Evolutionary conservation across 92 coral and sea anemone genomes (phyloP), one percentile per base, ranked within the genome.

Genomic region (Siderastrea siderea): DNA sequence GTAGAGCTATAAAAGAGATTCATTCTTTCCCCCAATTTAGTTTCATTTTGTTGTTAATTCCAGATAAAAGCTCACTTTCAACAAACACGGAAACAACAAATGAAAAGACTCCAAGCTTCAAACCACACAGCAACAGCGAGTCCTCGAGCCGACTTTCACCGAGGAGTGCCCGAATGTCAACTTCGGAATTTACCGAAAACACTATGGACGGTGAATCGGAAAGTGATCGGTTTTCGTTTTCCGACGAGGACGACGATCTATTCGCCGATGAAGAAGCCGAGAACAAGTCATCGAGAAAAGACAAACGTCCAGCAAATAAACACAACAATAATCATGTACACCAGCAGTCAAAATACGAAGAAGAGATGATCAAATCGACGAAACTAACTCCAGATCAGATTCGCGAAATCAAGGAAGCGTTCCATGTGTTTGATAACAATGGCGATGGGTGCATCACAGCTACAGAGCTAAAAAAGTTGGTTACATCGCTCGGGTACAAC

Each of bases 401-500:
- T 54, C 92, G 95, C 15, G 99, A 97, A 78, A 95, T 97, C 49
- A 96, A 91, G 62, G 98, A 97, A 85, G 99, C 99, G 46, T 97
- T 97, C 89, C 86, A 92, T 67, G 95, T 97, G 48, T 95, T 97
- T 50, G 99, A 97, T 67, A 94, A 92, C 71, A 93, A 97, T 88
- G 99, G 98, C 44, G 98, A 97, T 69, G 99, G 99, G 7, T 97
- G 96, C 54, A 95, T 97, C 74, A 97, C 95, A 10, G 97, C 98
- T 0, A 93, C 99, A 47, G 99, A 97, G 55, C 90, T 97, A 4
- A 93, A 96, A 89, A 94, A 97, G 46, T 90, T 97, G 54, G 94
- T 97, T 14, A 93, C 98, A 15, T 95, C 99, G 6, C 91, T 97
- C n/a, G 99, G 99, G 7, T 97, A 97, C 75, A 97, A 97, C 69